Evolutionary conservation across 2,113 vertebrate genomes (phyloP), one percentile per base, ranked within the genome.

Genomic region (Marmota flaviventris): DNA sequence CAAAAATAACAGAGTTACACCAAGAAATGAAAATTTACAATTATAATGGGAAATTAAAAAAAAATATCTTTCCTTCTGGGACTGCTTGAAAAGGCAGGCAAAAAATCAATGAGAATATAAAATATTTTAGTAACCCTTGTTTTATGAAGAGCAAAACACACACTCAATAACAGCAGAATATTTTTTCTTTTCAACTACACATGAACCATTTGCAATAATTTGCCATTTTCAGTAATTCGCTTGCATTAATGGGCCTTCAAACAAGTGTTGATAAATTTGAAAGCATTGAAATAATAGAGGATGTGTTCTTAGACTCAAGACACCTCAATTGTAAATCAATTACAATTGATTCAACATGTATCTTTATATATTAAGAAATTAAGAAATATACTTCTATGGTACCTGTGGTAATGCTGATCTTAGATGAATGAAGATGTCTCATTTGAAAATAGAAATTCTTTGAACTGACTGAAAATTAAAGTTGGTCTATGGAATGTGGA

Each of bases 401-500:
- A 73, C 8, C 34, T 37, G 73, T 83, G 51, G 34, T 73, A 83
- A 67, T 69, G 42, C 32, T 93, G 65, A 72, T 27, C 5, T 51
- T 39, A 32, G 27, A 17, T 61, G 37, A 73, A 67, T n/a, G 13
- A 51, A 92, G 53, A 78, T 70, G 20, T 72, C 51, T 88, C 42
- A 77, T 53, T 42, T 58, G 70, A 94, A 86, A 70, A 88, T 34
- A 82, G 34, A 88, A 91, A 69, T 81, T 29, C 61, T 88, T 87
- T 92, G 51, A 88, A 53, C 34, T 70, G 5, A 83, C 2, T 70
- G 22, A 89, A 85, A 56, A 56, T 78, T 85, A 85, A 72, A 85
- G 81, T 4, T 84, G 72, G 42, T 12, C 87, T 75, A 3, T 29
- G 20, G 39, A 51, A 8, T 87, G 10, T 29, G 58, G 8, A 9